phyloP scores from a whole-genome alignment of 2,113 vertebrate genomes.

The Coryphaenoides rupestris region DNA sequence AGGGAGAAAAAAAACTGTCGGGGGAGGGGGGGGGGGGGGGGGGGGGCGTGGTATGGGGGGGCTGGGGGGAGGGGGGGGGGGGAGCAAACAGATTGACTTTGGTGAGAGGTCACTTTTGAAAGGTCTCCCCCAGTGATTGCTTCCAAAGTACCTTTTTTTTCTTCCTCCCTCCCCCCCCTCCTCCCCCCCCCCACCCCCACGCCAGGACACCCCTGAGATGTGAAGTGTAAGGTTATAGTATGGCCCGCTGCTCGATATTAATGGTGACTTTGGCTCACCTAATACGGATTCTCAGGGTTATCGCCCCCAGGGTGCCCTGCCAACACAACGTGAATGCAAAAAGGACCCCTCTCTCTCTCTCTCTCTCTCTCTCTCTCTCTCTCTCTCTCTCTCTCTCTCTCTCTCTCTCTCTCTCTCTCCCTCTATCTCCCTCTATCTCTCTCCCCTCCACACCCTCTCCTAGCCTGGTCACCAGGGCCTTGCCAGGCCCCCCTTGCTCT shows the following conservation, averaged over 20 bases:
- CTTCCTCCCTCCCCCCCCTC: conserved; percentile 20
- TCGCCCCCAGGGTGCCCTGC: conserved; percentile 66
- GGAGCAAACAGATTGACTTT: conserved; percentile 67
- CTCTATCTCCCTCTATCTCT: too few relatives aligned
- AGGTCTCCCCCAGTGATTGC: conserved; percentile 64
- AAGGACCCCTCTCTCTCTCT: conserved; percentile 52
- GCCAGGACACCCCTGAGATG: conserved; percentile 66
- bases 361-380: conserved; percentile 36
- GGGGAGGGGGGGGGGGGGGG: too few relatives aligned
- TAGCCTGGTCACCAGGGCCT: conserved; percentile 51
- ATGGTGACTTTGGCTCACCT: conserved; percentile 76
- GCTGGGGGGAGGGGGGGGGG: conserved; percentile 4
- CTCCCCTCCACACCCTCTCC: not conserved
- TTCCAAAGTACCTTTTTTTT: conserved; percentile 55
- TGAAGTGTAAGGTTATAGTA: conserved; percentile 68
- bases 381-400: conserved; percentile 40
- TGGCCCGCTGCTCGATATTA: conserved; percentile 72
- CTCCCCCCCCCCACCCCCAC: conserved; percentile 14
- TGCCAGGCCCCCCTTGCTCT: conserved; percentile 58
- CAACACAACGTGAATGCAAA: conserved; percentile 65
- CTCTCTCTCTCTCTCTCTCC: conserved; percentile 44
- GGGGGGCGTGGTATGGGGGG: too few relatives aligned
- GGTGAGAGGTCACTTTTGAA: conserved; percentile 70
- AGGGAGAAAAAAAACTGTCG: conserved; percentile 34
- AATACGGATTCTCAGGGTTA: conserved; percentile 75